Evolutionary conservation across 2,113 vertebrate species (phyloP).

Genomic region (Archocentrus centrarchus): DNA sequence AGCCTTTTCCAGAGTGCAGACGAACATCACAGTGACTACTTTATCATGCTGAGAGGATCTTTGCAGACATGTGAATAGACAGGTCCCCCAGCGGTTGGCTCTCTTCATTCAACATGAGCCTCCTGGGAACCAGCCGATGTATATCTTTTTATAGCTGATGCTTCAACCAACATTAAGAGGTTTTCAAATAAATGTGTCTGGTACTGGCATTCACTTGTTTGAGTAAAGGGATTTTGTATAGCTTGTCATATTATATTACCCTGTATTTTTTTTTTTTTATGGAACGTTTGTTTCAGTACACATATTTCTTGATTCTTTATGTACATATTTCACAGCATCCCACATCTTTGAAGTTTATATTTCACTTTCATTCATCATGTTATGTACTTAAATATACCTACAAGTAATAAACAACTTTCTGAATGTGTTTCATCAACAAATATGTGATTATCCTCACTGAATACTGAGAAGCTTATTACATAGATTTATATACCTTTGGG

Average conservation of each 20-base stretch:
- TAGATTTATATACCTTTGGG: conserved; percentile 31
- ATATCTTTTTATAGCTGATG: conserved; percentile 13
- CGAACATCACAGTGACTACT: conserved; percentile 67
- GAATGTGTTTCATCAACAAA: conserved; percentile 16
- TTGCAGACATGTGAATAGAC: conserved; percentile 64
- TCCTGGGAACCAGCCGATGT: background rate
- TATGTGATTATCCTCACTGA: conserved; percentile 7
- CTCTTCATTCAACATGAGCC: conserved; percentile 41
- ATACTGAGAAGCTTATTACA: conserved; percentile 24
- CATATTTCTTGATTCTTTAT: background rate
- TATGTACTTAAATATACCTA: background rate
- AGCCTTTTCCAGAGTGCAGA: conserved; percentile 63
- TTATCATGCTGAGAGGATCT: conserved; percentile 68
- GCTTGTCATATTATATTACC: background rate
- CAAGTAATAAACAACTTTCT: conserved; percentile 6
- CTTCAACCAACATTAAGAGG: background rate
- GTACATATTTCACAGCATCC: background rate
- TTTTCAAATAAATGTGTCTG: conserved; percentile 3
- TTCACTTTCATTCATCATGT: background rate
- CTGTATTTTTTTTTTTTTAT: background rate
- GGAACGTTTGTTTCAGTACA: background rate
- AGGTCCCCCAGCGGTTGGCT: conserved; percentile 42
- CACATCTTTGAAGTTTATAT: background rate
- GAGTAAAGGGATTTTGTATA: background rate
- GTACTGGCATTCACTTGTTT: background rate